A percentile compares a stretch with the other conserved stretches of the same genome.
Evolutionary conservation across 1,140 invertebrate species (phyloP).

Genomic region (Apis cerana): DNA sequence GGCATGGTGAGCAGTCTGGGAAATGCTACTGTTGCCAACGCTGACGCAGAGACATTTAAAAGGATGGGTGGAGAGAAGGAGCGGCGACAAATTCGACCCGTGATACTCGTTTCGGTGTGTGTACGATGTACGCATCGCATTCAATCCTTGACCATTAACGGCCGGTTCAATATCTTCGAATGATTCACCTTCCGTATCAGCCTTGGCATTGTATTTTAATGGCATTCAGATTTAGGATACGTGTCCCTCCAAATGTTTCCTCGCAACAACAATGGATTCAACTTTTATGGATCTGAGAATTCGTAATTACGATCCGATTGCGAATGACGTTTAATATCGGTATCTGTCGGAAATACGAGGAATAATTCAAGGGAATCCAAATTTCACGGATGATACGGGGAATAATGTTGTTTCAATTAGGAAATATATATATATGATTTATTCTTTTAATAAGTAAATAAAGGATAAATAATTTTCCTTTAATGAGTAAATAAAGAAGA

Average conservation of each 20-base stretch:
- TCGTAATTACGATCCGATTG: not conserved
- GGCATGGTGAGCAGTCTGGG: conserved; percentile 52
- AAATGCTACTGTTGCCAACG: conserved; percentile 52
- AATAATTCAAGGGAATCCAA: not conserved
- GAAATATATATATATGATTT: not conserved
- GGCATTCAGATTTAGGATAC: not conserved
- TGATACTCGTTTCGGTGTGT: not conserved
- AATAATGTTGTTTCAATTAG: not conserved
- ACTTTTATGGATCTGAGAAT: not conserved
- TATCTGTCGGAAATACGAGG: not conserved
- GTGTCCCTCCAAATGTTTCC: not conserved
- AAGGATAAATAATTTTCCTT: too few species aligned
- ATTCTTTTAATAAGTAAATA: not conserved
- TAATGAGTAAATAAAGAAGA: not conserved
- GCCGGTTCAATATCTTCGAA: not conserved
- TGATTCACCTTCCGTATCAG: not conserved
- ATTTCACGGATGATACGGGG: not conserved
- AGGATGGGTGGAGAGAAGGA: conserved; percentile 22
- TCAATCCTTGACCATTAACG: conserved; percentile 7
- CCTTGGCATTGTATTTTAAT: not conserved
- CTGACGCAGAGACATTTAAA: conserved; percentile 43
- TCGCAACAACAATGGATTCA: too few species aligned
- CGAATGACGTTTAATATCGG: not conserved
- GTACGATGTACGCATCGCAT: not conserved
- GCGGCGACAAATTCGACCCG: conserved; percentile 1